Conservation (phyloP, 1,140 invertebrate genomes). For the Triops cancriformis region DNA sequence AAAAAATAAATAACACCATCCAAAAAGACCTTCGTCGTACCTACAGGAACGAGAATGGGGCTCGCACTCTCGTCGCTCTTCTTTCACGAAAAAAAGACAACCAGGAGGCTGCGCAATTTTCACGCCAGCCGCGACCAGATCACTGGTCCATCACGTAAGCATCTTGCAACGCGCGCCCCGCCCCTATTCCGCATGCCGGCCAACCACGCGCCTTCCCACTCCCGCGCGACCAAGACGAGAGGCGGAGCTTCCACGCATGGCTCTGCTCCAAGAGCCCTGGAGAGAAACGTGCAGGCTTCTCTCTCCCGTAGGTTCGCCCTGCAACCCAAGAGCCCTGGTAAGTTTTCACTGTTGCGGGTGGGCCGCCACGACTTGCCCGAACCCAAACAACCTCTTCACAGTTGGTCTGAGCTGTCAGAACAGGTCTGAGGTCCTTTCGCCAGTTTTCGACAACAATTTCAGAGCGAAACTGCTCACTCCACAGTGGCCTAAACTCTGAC, state of each 20-base stretch:
- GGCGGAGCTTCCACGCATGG: background rate
- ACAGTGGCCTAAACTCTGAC: background rate
- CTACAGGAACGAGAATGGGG: background rate
- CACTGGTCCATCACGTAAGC: background rate
- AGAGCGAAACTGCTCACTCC: no score
- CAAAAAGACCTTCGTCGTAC: no score
- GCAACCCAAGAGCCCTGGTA: no score
- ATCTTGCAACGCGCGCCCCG: background rate
- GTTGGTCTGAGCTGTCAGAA: slow-evolving; percentile 3
- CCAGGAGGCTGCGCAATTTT: background rate
- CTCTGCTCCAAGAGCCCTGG: background rate
- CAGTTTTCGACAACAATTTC: background rate
- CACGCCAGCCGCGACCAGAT: background rate
- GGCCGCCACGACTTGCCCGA: background rate
- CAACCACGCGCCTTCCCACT: background rate
- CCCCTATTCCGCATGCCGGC: background rate
- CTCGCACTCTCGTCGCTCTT: background rate
- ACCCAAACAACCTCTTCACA: background rate
- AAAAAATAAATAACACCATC: no score
- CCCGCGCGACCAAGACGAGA: background rate
- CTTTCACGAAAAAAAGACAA: slow-evolving; percentile 7
- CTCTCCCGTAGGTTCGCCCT: no score
- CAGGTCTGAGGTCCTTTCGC: background rate
- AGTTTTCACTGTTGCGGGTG: background rate
- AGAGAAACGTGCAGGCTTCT: background rate